Evolutionary conservation across 92 coral and sea anemone genomes (phyloP).

Genomic region (Bergia puertoricense): DNA sequence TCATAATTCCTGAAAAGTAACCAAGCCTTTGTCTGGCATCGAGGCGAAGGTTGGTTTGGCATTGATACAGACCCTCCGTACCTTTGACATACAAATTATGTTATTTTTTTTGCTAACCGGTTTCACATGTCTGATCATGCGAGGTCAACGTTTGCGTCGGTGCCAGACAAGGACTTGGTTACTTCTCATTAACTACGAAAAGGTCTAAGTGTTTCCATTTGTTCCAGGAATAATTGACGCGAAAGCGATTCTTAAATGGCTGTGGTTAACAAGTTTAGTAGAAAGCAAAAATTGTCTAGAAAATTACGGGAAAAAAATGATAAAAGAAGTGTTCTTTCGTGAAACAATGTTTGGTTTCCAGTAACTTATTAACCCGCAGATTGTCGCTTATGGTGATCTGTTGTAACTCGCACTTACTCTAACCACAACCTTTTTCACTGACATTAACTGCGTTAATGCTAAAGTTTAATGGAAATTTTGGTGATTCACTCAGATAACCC

Average conservation of each 20-base stretch:
- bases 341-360: conserved; percentile 40
- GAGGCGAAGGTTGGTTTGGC: too few relatives aligned
- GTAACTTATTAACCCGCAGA: conserved; percentile 4
- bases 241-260: too few relatives aligned
- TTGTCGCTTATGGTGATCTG: not conserved
- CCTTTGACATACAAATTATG: too few relatives aligned
- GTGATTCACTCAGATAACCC: not conserved
- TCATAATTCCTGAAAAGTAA: too few relatives aligned
- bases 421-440: not conserved
- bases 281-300: not conserved
- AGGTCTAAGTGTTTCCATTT: too few relatives aligned
- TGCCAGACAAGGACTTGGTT: too few relatives aligned
- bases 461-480: not conserved
- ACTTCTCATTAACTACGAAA: too few relatives aligned
- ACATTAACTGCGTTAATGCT: conserved; percentile 7
- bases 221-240: not conserved
- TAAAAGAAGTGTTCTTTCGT: not conserved
- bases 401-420: not conserved
- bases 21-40: too few relatives aligned
- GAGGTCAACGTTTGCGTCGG: too few relatives aligned
- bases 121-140: too few relatives aligned
- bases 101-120: too few relatives aligned
- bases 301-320: not conserved
- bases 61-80: too few relatives aligned
- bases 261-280: not conserved